These are phyloP conservation scores for Gadopsis bispinosus DNA, from an alignment of 2,797 vertebrate genomes.

Conservation along the genomic window DNA sequence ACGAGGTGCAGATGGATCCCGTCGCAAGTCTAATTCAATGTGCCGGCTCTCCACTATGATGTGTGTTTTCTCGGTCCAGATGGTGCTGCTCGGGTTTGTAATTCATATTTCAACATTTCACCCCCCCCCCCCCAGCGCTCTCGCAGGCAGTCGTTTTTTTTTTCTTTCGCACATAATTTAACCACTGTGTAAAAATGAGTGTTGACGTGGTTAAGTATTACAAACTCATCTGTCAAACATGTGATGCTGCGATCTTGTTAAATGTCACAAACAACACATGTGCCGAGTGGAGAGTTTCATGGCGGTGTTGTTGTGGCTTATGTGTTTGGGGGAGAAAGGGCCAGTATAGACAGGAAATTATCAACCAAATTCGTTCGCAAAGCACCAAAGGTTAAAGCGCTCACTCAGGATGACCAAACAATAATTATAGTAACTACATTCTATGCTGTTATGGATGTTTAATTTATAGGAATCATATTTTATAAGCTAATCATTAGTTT, in stretches of 20 bases:
- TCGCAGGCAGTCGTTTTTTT: slow-evolving; percentile 3
- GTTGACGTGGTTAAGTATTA: slow-evolving; percentile 56
- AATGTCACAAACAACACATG: slow-evolving; percentile 68
- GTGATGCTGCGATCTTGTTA: slow-evolving; percentile 74
- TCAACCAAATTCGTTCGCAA: not conserved
- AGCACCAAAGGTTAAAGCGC: not conserved
- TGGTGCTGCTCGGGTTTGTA: slow-evolving; percentile 81
- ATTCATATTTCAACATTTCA: slow-evolving; percentile 83
- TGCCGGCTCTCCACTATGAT: slow-evolving; percentile 74
- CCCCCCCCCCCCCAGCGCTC: slow-evolving; percentile 8
- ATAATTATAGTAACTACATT: too few relatives aligned
- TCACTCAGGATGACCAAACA: not conserved
- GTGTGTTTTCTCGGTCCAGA: slow-evolving; percentile 84
- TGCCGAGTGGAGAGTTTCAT: slow-evolving; percentile 7
- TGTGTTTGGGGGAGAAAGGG: slow-evolving; percentile 16
- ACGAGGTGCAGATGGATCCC: slow-evolving; percentile 84
- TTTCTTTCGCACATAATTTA: slow-evolving; percentile 34
- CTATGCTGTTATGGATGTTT: not conserved
- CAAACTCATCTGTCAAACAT: slow-evolving; percentile 74
- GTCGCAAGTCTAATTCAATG: slow-evolving; percentile 81
- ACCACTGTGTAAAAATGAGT: slow-evolving; percentile 65
- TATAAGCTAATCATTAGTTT: not conserved
- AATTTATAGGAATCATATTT: not conserved
- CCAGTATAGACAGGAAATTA: not conserved
- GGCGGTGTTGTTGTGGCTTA: slow-evolving; percentile 7